Conservation (phyloP, 2,888 invertebrate genomes). For the Uloborus plumipes region DNA sequence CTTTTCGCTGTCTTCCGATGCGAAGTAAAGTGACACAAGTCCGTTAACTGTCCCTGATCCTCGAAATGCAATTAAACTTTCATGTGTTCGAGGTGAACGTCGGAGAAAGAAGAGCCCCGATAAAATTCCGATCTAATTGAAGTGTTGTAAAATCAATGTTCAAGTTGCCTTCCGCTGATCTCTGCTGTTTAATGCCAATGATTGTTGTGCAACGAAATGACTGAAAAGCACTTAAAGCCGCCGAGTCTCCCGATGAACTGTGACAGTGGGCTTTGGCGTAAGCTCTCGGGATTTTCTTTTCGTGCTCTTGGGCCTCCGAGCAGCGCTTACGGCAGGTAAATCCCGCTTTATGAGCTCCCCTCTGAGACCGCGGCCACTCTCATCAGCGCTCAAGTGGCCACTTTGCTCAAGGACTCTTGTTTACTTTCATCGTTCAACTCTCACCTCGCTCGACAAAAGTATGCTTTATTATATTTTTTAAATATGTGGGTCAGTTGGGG, state of each 20-base stretch:
- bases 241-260: conserved; percentile 60
- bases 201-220: conserved; percentile 47
- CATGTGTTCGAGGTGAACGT: no score
- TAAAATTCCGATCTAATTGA: conserved; percentile 26
- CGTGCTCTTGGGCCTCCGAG: conserved; percentile 48
- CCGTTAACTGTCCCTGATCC: no score
- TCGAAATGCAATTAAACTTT: no score
- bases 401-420: no score
- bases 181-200: conserved; percentile 54
- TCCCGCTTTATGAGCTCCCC: conserved; percentile 61
- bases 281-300: conserved; percentile 61
- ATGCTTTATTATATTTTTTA: no score
- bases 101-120: no score
- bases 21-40: no score
- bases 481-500: no score
- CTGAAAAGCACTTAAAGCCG: conserved; percentile 59
- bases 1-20: no score
- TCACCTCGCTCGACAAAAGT: no score
- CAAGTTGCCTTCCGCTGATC: background rate
- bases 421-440: no score
- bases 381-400: conserved; percentile 23
- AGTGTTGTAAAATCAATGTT: conserved; percentile 24
- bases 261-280: conserved; percentile 60
- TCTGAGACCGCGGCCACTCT: conserved; percentile 40
- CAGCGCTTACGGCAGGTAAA: conserved; percentile 60